These are phyloP conservation scores for Formica aserva DNA, from an alignment of 2,888 invertebrate genomes.

Conservation along the genomic window DNA sequence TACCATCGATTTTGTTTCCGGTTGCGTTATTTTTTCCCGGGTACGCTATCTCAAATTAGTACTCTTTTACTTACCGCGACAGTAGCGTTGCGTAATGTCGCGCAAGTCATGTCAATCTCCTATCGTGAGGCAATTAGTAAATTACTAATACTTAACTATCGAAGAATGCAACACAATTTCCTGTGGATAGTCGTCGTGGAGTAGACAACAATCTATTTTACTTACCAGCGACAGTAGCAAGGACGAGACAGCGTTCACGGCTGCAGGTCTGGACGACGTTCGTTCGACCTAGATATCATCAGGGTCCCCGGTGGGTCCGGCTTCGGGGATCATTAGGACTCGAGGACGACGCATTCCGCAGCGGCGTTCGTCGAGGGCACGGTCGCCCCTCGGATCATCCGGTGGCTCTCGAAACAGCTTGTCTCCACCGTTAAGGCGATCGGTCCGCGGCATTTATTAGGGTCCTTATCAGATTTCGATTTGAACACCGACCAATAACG, in stretches of 20 bases:
- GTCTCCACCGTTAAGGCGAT: conserved; percentile 63
- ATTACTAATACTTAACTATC: conserved; percentile 66
- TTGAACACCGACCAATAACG: conserved; percentile 69
- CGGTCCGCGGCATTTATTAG: conserved; percentile 72
- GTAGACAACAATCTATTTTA: conserved; percentile 1
- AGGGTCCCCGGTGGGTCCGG: conserved; percentile 71
- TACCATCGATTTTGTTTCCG: conserved; percentile 16
- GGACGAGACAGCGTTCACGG: conserved; percentile 29
- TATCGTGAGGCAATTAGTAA: conserved; percentile 64
- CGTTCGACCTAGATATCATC: conserved; percentile 78
- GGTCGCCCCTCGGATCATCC: conserved; percentile 68
- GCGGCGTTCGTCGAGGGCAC: conserved; percentile 46
- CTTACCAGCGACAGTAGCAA: conserved; percentile 63
- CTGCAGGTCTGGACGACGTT: conserved; percentile 64
- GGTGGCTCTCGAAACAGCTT: conserved; percentile 67
- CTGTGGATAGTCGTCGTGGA: conserved; percentile 8
- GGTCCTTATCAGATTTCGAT: conserved; percentile 77
- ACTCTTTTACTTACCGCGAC: background rate
- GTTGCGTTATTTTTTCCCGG: background rate
- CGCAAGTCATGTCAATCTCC: conserved; percentile 63
- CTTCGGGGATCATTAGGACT: conserved; percentile 79
- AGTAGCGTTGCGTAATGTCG: background rate
- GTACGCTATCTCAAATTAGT: background rate
- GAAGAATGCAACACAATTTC: conserved; percentile 60
- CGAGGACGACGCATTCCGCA: conserved; percentile 74